Evolutionary conservation across 2,113 vertebrate species (phyloP).

Genomic region (Merops nubicus): DNA sequence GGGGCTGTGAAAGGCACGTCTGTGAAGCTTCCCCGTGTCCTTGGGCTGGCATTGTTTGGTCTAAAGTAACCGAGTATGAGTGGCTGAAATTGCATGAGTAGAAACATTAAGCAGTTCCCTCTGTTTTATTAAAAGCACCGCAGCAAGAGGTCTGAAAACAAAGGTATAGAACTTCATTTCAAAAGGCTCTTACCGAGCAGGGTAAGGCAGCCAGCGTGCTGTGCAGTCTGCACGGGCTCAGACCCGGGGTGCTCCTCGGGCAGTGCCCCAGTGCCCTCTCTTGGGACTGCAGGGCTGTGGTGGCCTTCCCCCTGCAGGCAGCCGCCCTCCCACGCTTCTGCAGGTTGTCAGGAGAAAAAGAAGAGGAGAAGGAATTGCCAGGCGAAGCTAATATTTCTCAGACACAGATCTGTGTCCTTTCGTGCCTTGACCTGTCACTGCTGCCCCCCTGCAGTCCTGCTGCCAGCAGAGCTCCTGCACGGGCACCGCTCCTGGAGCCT

Average conservation of each 20-base stretch:
- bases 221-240: too few species aligned
- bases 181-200: background rate
- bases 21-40: background rate
- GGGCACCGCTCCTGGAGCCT: background rate
- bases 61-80: background rate
- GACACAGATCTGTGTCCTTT: background rate
- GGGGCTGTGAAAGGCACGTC: background rate
- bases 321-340: background rate
- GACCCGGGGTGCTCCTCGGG: background rate
- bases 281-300: background rate
- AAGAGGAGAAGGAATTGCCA: background rate
- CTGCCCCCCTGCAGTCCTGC: rapidly evolving
- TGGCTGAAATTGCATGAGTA: background rate
- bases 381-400: background rate
- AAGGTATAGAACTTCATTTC: background rate
- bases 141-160: background rate
- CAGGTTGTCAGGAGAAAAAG: background rate
- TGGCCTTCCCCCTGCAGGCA: background rate
- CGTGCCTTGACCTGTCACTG: background rate
- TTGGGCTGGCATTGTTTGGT: background rate
- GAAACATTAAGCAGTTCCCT: background rate
- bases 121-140: background rate
- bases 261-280: background rate
- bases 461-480: background rate
- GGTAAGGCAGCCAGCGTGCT: background rate